These are phyloP conservation scores for Lasioglossum marginatum DNA, from an alignment of 2,888 invertebrate species.

Conservation along the genomic window DNA sequence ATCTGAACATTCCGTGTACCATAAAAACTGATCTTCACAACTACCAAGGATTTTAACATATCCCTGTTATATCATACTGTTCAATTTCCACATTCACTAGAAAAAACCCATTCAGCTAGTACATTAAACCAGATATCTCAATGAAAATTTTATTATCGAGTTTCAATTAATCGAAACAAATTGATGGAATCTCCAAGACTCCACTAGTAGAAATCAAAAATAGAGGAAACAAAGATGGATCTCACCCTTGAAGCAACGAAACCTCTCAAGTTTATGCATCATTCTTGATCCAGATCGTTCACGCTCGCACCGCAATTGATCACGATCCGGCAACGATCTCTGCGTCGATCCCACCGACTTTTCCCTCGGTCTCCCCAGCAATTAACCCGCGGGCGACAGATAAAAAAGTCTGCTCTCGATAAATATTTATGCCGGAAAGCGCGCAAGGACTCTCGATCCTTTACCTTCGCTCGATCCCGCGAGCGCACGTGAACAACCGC, in stretches of 20 bases:
- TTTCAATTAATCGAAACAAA: too few relatives aligned
- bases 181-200: too few relatives aligned
- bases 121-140: too few relatives aligned
- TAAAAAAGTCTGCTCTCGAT: constrained; percentile 33
- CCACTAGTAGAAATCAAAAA: too few relatives aligned
- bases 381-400: constrained; percentile 16
- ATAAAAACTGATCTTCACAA: too few relatives aligned
- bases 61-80: too few relatives aligned
- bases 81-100: too few relatives aligned
- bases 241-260: not conserved
- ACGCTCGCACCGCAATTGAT: not conserved
- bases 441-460: constrained; percentile 57
- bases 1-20: too few relatives aligned
- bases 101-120: too few relatives aligned
- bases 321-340: not conserved
- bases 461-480: constrained; percentile 16
- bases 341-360: not conserved
- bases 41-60: too few relatives aligned
- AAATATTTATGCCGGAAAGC: constrained; percentile 57
- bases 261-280: constrained; percentile 29
- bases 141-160: too few relatives aligned
- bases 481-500: constrained; percentile 45
- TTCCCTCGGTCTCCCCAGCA: not conserved
- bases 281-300: constrained; percentile 37
- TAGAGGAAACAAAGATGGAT: not conserved